These are phyloP conservation scores for Sisor rabdophorus DNA, from an alignment of 2,113 vertebrate genomes.

Conservation along the genomic window DNA sequence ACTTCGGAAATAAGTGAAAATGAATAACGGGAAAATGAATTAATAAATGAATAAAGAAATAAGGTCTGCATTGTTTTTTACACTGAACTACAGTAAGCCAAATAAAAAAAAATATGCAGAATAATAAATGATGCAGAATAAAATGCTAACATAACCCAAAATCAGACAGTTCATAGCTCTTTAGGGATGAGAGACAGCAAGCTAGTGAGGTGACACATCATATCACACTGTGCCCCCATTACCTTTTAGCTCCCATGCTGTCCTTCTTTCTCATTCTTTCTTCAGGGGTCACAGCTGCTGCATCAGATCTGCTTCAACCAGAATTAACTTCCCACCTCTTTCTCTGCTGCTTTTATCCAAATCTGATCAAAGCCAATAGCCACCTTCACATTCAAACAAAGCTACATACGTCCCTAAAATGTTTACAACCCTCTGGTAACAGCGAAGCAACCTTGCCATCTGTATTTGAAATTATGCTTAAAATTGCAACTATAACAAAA, in stretches of 20 bases:
- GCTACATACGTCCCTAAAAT: not conserved
- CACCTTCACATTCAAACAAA: not conserved
- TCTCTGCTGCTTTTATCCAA: not conserved
- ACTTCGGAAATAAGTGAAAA: too few relatives aligned
- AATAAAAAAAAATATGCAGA: not conserved
- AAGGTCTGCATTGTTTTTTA: too few relatives aligned
- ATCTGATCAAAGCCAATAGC: not conserved
- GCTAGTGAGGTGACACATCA: slow-evolving; percentile 3
- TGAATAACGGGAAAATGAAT: too few relatives aligned
- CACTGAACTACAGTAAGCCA: not conserved
- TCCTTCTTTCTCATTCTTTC: not conserved
- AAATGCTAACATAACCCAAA: not conserved
- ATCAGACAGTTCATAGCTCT: not conserved
- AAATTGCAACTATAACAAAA: too few relatives aligned
- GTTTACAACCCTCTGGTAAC: not conserved
- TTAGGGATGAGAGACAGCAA: not conserved
- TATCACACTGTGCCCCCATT: not conserved
- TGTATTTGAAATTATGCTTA: too few relatives aligned
- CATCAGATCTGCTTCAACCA: not conserved
- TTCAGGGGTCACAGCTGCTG: slow-evolving; percentile 15
- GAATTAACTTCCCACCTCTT: slow-evolving; percentile 3
- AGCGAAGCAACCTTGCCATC: not conserved
- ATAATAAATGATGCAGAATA: not conserved
- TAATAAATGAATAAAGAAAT: too few relatives aligned
- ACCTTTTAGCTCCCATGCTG: not conserved